Base-by-base conservation (phyloP, 2,888 invertebrate genomes). In the Ectemnius continuus region DNA sequence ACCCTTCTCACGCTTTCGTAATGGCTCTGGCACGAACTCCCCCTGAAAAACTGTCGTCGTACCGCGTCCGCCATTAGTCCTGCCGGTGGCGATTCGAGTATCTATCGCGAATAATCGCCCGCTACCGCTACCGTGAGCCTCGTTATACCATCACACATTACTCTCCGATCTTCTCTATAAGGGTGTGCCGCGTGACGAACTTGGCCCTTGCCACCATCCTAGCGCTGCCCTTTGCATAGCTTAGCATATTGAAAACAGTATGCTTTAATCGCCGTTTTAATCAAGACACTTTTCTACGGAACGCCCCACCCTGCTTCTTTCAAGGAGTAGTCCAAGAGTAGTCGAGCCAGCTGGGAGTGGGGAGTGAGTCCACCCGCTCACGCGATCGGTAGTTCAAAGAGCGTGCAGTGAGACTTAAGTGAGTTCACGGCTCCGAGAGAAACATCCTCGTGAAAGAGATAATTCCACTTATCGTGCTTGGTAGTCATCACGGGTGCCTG, bases 1-100 rank as follows among this genome's bases (percentile, higher is more conserved):
- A 76, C 83, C 84, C 82, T 80, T 82, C 82, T 83, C 84, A 84
- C 84, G 84, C 78, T 82, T 84, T 80, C 75, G 73, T 82, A 83
- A 83, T 83, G 80, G 80, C 82, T 71, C 68, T 77, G 73, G 83
- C 83, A 83, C 83, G 83, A 83, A 82, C 78, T 82, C 75, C 67
- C 71, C 68, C 75, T 73, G 83, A 83, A 82, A 81, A 36, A 36
- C 36, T 36, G 36, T 36, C 78, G 75, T 74, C 70, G 48, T 75
- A 79, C 81, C 83, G 80, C 82, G 78, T 83, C 82, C 73, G 70
- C 83, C 76, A 82, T 83, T 82, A 83, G 78, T 77, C 82, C 78
- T 11, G 2, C 48, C 75, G 56, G 13, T 11, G 65, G 72, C 61
- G 75, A 77, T 76, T 79, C 76, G 76, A 57, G 76, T 73, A 70